Conservation (phyloP, 2,888 invertebrate species). For the Heliconius erato region DNA sequence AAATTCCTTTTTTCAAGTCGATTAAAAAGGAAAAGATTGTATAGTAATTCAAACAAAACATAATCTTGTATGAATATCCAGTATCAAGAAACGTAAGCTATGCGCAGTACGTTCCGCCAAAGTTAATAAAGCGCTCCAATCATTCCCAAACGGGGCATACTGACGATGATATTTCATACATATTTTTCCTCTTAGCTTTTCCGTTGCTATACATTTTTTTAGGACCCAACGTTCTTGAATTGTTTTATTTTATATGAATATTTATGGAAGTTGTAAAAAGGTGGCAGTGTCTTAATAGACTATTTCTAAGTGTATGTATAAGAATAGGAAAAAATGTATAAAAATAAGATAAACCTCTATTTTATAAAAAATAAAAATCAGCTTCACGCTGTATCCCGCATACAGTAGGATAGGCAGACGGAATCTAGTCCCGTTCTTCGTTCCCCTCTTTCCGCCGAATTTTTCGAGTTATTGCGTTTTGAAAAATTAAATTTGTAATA, state of each 20-base stretch:
- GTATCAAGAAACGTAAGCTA: background rate
- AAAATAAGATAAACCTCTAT: background rate
- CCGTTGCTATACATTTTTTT: background rate
- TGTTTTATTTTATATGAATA: background rate
- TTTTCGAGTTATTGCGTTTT: no score
- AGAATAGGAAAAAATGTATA: background rate
- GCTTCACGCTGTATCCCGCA: no score
- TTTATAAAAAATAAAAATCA: background rate
- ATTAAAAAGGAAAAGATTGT: background rate
- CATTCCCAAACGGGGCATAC: conserved; percentile 10
- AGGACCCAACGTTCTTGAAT: background rate
- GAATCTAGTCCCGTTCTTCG: no score
- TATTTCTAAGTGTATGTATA: background rate
- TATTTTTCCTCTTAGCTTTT: conserved; percentile 11
- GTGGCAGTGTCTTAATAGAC: background rate
- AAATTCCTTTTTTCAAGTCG: background rate
- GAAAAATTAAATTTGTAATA: no score
- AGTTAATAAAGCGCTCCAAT: conserved; percentile 21
- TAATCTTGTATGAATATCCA: background rate
- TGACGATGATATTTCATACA: conserved; percentile 13
- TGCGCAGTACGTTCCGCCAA: background rate
- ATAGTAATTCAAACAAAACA: background rate
- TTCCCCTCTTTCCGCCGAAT: no score
- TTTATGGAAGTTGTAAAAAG: background rate
- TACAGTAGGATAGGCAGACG: no score